Evolutionary conservation across 2,113 vertebrate genomes (phyloP).

Genomic region (Turnix velox): DNA sequence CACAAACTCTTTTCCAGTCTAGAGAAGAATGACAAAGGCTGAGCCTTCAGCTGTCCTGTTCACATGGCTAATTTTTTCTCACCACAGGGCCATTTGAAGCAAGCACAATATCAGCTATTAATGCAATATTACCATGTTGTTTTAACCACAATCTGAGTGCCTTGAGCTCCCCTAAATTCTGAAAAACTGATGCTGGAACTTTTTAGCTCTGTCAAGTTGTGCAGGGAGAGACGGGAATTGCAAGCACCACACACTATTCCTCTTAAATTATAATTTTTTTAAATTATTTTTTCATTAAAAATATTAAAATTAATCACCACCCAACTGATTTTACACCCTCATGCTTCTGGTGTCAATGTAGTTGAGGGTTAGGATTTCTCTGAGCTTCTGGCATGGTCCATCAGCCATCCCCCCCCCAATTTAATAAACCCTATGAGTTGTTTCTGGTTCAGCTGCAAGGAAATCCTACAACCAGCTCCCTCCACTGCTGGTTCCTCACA

Average conservation of each 20-base stretch:
- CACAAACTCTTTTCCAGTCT: constrained; percentile 65
- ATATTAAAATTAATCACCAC: not conserved
- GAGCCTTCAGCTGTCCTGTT: constrained; percentile 34
- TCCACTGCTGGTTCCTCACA: not conserved
- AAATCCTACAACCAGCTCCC: not conserved
- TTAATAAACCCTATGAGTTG: not conserved
- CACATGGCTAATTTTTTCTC: constrained; percentile 42
- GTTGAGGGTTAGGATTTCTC: not conserved
- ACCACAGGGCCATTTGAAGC: not conserved
- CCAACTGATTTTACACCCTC: not conserved
- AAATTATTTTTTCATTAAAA: not conserved
- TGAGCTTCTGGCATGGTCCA: not conserved
- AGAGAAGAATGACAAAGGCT: constrained; percentile 57
- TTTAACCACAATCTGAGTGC: not conserved
- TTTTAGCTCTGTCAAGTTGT: not conserved
- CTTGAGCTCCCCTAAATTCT: not conserved
- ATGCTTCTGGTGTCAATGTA: not conserved
- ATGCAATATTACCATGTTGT: not conserved
- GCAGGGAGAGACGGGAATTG: not conserved
- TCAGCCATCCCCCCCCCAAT: not conserved
- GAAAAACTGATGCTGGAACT: not conserved
- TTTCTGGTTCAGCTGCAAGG: not conserved
- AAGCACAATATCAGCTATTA: not conserved
- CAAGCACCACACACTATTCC: not conserved
- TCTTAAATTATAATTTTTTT: not conserved